Evolutionary conservation across 2,888 invertebrate genomes (phyloP), one percentile per base, ranked within the genome.

Genomic region (Leptopilina drosophilae): DNA sequence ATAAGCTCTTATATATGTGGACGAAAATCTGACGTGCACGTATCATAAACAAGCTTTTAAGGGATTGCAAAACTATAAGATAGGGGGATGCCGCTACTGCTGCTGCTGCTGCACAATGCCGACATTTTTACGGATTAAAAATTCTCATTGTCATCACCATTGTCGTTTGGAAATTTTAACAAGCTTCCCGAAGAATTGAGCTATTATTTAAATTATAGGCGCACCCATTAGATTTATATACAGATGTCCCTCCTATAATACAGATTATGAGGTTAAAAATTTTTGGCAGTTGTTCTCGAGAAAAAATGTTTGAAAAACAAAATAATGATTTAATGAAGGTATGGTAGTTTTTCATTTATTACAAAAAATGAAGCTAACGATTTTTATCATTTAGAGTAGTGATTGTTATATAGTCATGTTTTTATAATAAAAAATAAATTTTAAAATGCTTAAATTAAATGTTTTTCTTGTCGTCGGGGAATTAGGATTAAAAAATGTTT

Each of bases 71-170:
- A 82, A 64, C 65, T 67, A 49, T 33, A 33, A 2, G 33, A 33
- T 2, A 73, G 73, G n/a, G 73, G 73, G 73, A 73, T 73, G 40
- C n/a, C 1, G 40, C 42, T 7, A 3, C 33, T 33, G 33, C n/a
- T 1, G 40, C 42, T 7, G 33, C 33, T 33, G 33, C 33, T 46
- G n/a, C 33, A 78, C n/a, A 20, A 49, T 53, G 40, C 33, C 69
- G 78, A 83, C 83, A 85, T 88, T 88, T 89, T 86, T 87, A 87
- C 84, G 87, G 89, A 89, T 90, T 88, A 88, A 86, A 82, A 73
- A 64, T 40, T 64, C 77, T 81, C 83, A 84, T 85, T 86, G 85
- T 85, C 26, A 14, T 49, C 49, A 49, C 49, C 59, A 59, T 56
- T 42, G 7, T n/a, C 11, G 59, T 49, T 73, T 80, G 78, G 65